Evolutionary conservation across 92 coral and sea anemone genomes (phyloP), one percentile per base, ranked within the genome.

Genomic region (Blastomussa wellsi): DNA sequence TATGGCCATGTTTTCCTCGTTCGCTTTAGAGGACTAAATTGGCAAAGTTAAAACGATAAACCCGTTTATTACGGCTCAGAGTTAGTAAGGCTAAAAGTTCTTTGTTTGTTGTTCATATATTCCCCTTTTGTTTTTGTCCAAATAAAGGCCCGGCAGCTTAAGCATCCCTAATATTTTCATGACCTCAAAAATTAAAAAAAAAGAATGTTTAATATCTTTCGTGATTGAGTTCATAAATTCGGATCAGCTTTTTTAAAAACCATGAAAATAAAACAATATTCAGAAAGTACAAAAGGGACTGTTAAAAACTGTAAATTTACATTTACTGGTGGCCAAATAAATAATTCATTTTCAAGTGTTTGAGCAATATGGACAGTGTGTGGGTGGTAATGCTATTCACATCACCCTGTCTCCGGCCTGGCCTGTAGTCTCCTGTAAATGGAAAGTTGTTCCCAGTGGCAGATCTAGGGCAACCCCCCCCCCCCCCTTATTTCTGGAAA

Each of bases 311-410:
- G 22, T 14, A 74, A 47, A 77, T 77, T 77, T 53, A 77, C 69
- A 31, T 42, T 42, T 15, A 38, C 83, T n/a, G 73, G 83, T 79
- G 83, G 83, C 83, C 20, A 66, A 65, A 65, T 41, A 26, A 42
- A 65, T 41, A 79, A 79, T 79, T 79, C 70, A 62, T 66, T 17
- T 62, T 7, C 55, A 28, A 37, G 72, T 41, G n/a, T 37, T 36
- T 19, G 14, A 66, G 31, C 8, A 19, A 78, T 78, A 38, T 48
- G 15, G 52, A 38, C 51, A 24, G 26, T 59, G 51, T 19, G 66
- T 70, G 17, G 9, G 22, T 5, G 14, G 8, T 10, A 57, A 24
- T 24, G 29, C 24, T 5, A 24, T 1, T 44, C 16, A 39, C 20
- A 0, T 41, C 12, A 6, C 62, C 28, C 42, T 4, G 33, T 71